Percentiles rank a stretch among this genome's conserved stretches.
Conservation (phyloP, 2,113 vertebrate species). For the Bungarus multicinctus region DNA sequence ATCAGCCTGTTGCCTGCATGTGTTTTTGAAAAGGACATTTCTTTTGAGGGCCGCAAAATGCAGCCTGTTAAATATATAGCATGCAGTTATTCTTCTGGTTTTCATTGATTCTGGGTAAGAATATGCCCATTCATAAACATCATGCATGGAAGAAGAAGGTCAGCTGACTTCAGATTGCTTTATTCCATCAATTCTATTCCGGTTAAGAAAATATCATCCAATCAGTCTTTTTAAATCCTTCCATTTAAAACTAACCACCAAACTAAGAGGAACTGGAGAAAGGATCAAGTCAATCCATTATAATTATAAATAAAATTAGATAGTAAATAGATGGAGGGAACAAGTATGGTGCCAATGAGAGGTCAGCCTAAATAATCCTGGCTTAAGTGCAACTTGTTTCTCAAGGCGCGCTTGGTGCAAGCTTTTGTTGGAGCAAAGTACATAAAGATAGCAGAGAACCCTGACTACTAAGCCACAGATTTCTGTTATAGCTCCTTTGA, state of each 20-base stretch:
- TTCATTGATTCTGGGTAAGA: background rate
- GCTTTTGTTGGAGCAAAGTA: background rate
- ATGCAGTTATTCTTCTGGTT: background rate
- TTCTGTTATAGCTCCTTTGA: background rate
- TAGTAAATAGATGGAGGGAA: conserved; percentile 22
- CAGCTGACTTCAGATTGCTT: background rate
- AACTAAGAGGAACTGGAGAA: background rate
- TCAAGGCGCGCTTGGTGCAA: background rate
- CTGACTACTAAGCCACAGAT: background rate
- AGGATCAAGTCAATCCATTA: background rate
- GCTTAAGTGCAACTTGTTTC: background rate
- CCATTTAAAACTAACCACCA: background rate
- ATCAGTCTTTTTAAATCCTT: background rate
- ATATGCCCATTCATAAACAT: background rate
- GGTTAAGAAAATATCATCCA: background rate
- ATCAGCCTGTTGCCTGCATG: background rate
- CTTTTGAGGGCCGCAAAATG: background rate
- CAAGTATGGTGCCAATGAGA: conserved; percentile 32
- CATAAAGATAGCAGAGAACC: background rate
- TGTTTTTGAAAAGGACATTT: background rate
- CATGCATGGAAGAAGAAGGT: background rate
- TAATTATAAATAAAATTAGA: background rate
- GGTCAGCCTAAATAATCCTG: conserved; percentile 42
- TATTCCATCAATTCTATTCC: background rate
- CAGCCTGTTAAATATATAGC: background rate